phyloP scores from a whole-genome alignment of 92 coral and sea anemone genomes.

The Zoanthus sociatus region DNA sequence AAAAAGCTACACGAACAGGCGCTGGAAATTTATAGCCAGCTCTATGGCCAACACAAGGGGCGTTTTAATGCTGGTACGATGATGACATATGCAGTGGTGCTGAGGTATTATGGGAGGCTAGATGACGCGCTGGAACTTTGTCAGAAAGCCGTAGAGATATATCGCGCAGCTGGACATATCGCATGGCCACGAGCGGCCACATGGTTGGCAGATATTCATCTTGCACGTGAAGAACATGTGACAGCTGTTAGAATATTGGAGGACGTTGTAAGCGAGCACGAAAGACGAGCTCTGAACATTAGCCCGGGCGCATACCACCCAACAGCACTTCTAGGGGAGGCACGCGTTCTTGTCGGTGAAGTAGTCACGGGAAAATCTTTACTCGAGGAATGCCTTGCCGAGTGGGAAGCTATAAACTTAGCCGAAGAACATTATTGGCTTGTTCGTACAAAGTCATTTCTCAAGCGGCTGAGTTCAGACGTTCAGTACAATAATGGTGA shows the following conservation, averaged over 20 bases:
- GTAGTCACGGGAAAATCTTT: slow-evolving; percentile 51
- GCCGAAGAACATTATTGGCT: slow-evolving; percentile 83
- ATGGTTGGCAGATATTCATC: slow-evolving; percentile 75
- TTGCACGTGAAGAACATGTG: slow-evolving; percentile 57
- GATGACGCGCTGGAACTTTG: slow-evolving; percentile 72
- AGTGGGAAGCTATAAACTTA: slow-evolving; percentile 63
- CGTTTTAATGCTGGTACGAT: slow-evolving; percentile 74
- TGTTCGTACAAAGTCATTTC: slow-evolving; percentile 54
- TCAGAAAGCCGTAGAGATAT: slow-evolving; percentile 68
- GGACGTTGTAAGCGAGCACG: slow-evolving; percentile 63
- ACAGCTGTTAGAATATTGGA: slow-evolving; percentile 68
- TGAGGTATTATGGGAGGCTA: slow-evolving; percentile 64
- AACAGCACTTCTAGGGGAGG: slow-evolving; percentile 79
- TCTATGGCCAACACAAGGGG: slow-evolving; percentile 78
- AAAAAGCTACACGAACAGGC: slow-evolving; percentile 76
- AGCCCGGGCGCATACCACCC: slow-evolving; percentile 88
- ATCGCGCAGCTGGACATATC: slow-evolving; percentile 75
- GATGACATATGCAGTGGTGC: slow-evolving; percentile 83
- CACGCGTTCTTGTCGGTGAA: slow-evolving; percentile 58
- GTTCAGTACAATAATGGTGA: no score
- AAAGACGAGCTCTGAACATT: slow-evolving; percentile 47
- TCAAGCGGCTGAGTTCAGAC: background rate
- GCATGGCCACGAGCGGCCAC: slow-evolving; percentile 91
- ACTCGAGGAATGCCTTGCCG: slow-evolving; percentile 64
- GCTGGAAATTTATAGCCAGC: slow-evolving; percentile 69